Evolutionary conservation across 92 coral and sea anemone genomes (phyloP).

Genomic region (Montipora capitata): DNA sequence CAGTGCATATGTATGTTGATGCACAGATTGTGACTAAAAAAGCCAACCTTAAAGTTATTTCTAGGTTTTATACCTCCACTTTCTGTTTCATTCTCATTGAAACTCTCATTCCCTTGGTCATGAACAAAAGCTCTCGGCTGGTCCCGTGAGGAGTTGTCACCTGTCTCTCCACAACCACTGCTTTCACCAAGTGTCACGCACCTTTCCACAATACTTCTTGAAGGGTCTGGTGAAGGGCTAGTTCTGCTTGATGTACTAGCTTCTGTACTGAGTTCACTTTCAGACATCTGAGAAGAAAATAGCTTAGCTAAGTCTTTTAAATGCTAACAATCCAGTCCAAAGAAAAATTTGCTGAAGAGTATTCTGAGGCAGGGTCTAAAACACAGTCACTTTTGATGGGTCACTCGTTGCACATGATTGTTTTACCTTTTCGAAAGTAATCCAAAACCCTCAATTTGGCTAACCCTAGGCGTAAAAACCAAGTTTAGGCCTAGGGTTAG

Average conservation of each 20-base stretch:
- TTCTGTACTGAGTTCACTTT: neutral
- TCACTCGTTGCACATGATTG: no score
- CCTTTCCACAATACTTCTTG: neutral
- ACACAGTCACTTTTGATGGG: no score
- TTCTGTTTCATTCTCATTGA: neutral
- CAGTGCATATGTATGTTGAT: no score
- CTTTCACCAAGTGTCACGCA: conserved; percentile 55
- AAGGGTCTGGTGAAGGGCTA: neutral
- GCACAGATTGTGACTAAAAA: no score
- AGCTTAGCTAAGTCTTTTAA: no score
- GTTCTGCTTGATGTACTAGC: neutral
- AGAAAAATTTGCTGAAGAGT: neutral
- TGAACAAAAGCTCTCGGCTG: conserved; percentile 42
- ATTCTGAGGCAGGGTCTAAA: no score
- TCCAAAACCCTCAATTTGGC: no score
- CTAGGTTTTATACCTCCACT: neutral
- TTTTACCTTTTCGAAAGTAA: no score
- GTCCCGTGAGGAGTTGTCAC: conserved; percentile 24
- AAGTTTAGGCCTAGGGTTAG: no score
- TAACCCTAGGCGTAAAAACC: no score
- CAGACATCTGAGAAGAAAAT: neutral
- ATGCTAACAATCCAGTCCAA: neutral
- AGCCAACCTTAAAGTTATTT: neutral
- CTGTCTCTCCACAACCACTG: conserved; percentile 31
- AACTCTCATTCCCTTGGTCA: conserved; percentile 2